Base-by-base conservation (phyloP, 2,888 invertebrate genomes). In the Hemithea aestivaria region DNA sequence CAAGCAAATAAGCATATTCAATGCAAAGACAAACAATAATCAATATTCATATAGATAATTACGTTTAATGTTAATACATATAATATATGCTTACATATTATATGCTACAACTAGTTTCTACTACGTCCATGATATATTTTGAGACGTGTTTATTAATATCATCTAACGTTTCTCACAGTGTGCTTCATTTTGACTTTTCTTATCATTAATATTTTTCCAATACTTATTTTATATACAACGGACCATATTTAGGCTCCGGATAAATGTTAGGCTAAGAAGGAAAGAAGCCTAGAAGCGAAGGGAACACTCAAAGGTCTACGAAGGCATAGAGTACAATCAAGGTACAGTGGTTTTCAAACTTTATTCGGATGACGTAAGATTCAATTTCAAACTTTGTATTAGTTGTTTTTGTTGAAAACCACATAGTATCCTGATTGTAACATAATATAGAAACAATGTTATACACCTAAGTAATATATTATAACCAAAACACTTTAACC, bases 161-260 rank as follows among this genome's bases (percentile, higher is more conserved):
- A 69, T 78, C 87, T 87, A 87, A 82, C 75, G 66, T 82, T 87
- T 85, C 73, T 87, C 87, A 87, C 87, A 87, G 87, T 83, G 67
- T 79, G 87, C 87, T 87, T 87, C 80, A 84, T 83, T 83, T 84
- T 87, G 87, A 87, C 87, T 83, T 78, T 42, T 61, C 65, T 74
- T 80, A 78, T 70, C 73, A 81, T 76, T 72, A 81, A 82, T 75
- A 78, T 58, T 75, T 66, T 64, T 62, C 60, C 58, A 61, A 75
- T 81, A 81, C 66, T 73, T 82, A 84, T 74, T 75, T 78, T 51
- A 51, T 42, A 56, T 61, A 65, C 37, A 60, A 60, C 53, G 56
- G 59, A 55, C 50, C 51, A n/a, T 16, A 16, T 16, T 16, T 4
- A 16, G 49, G 34, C 50, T 53, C 48, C 40, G 48, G 30, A 40